Conservation (phyloP, 2,888 invertebrate species). For the Apodemia hepburni region DNA sequence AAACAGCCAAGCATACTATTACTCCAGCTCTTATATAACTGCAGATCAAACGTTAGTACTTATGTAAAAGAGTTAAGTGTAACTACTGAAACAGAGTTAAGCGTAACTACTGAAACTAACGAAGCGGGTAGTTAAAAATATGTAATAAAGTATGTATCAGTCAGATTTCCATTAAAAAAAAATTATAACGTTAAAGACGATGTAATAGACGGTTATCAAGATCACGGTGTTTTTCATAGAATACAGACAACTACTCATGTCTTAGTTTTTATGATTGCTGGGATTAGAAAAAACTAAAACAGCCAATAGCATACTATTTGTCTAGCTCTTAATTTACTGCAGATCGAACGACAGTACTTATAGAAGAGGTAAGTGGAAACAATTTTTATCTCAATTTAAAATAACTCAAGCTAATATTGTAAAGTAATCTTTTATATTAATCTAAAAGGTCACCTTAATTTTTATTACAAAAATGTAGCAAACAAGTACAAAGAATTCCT, state of each 20-base stretch:
- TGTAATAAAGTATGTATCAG: too few species aligned
- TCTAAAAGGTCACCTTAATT: too few species aligned
- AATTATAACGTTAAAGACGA: background rate
- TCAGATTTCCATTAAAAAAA: conserved; percentile 11
- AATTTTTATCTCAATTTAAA: too few species aligned
- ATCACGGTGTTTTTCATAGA: background rate
- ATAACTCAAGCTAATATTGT: too few species aligned
- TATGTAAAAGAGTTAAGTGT: background rate
- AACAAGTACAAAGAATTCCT: too few species aligned
- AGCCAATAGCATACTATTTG: conserved; percentile 1
- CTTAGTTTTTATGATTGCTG: conserved; percentile 17
- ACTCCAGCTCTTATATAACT: conserved; percentile 4
- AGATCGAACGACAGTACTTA: conserved; percentile 3
- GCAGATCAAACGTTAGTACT: background rate
- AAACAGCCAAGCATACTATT: conserved; percentile 10
- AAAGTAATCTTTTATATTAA: too few species aligned
- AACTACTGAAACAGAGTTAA: too few species aligned
- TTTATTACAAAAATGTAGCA: too few species aligned
- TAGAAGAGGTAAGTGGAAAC: background rate
- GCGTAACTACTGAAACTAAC: too few species aligned
- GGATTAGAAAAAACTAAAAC: too few species aligned
- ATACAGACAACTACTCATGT: background rate
- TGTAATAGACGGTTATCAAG: conserved; percentile 2
- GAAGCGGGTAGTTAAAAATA: too few species aligned
- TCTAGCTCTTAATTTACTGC: conserved; percentile 2